Evolutionary conservation across 2,888 invertebrate species (phyloP), one percentile per base, ranked within the genome.

Genomic region (Hartigia nigra): DNA sequence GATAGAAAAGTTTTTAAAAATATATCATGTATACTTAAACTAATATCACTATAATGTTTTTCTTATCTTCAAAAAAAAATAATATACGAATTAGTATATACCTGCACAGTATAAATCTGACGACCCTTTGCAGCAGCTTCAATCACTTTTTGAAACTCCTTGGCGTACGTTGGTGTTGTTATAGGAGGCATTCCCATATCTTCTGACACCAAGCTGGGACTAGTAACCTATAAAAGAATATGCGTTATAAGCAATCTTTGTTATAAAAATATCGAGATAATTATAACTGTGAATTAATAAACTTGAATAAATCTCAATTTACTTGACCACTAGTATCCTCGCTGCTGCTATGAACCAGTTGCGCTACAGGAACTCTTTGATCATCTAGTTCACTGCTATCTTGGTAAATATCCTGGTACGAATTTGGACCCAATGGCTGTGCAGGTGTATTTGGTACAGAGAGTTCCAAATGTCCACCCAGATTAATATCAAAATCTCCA

Each of bases 401-500:
- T 80, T 90, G 91, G 80, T 91, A 91, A 35, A 90, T 81, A 80
- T 91, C 91, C 78, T 88, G 89, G 80, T 90, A 91, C 81, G 89
- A 87, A 76, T 87, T 90, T 39, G 87, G 88, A 12, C 88, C 90
- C 11, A 90, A 84, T 0, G 90, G 87, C 79, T 90, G 90, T 11
- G 88, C 85, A 4, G 91, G 87, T 12, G 90, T 89, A 75, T 79
- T 91, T 3, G 91, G 91, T 75, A 91, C 88, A 4, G 91, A 91
- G 12, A 91, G 84, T 76, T 91, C 90, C 74, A 91, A 78, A 74
- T 90, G 90, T 88, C 97, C 97, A 84, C 96, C 95, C 74, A 96
- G 95, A 85, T 96, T 96, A 78, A 99, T 97, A 90, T 98, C 98
- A 92, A 98, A 98, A 91, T 98, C 98, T 76, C 96, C 96, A 74